A percentile compares a stretch with the other conserved stretches of the same genome.
These are phyloP conservation scores for Acanthosepion esculentum DNA, from an alignment of 2,888 invertebrate species.

Conservation along the genomic window DNA sequence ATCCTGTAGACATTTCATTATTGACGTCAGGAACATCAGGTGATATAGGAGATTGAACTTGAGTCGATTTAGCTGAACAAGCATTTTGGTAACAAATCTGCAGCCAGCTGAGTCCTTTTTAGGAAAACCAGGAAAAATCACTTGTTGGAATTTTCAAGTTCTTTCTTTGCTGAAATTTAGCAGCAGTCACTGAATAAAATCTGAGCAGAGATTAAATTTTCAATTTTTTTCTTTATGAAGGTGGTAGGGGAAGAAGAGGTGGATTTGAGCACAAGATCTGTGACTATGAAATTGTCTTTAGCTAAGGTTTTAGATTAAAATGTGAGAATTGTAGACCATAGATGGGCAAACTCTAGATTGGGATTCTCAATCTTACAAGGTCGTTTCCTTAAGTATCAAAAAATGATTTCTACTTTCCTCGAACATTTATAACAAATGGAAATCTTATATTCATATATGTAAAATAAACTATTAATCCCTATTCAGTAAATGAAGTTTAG, in stretches of 20 bases:
- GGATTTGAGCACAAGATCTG: neutral
- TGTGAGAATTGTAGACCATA: neutral
- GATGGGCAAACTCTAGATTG: neutral
- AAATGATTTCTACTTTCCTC: neutral
- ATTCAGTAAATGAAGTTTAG: too few relatives aligned
- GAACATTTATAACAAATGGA: too few relatives aligned
- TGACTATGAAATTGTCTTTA: neutral
- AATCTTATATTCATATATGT: too few relatives aligned
- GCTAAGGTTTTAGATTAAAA: neutral
- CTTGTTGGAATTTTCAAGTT: neutral
- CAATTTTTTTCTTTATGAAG: neutral
- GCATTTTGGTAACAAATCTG: neutral
- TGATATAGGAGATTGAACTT: neutral
- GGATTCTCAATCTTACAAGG: neutral
- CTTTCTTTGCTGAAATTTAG: neutral
- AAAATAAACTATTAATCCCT: too few relatives aligned
- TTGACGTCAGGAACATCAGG: neutral
- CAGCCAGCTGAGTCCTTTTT: too few relatives aligned
- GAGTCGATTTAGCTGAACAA: neutral
- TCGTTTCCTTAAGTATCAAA: neutral
- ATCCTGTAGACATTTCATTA: neutral
- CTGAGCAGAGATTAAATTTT: neutral
- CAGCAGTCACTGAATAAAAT: neutral
- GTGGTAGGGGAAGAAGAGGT: neutral
- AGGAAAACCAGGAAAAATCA: too few relatives aligned